phyloP scores from a whole-genome alignment of 2,113 vertebrate genomes.

The Lucifuga dentata region DNA sequence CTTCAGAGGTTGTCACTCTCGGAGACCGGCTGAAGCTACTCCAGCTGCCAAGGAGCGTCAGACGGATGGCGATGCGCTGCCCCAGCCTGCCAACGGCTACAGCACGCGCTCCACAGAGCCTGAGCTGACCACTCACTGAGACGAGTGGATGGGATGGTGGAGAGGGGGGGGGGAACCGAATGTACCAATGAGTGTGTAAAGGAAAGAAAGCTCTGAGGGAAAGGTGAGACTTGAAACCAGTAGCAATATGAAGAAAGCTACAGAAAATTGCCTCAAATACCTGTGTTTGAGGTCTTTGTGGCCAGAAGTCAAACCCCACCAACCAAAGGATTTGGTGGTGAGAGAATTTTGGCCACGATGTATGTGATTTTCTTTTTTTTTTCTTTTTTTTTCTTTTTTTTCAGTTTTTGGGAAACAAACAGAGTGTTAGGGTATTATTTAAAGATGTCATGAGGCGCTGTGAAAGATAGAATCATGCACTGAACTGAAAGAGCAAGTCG shows the following conservation, averaged over 20 bases:
- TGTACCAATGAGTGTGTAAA: conserved; percentile 73
- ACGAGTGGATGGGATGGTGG: conserved; percentile 22
- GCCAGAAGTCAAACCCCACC: conserved; percentile 28
- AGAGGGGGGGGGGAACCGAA: conserved; percentile 52
- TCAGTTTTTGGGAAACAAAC: conserved; percentile 52
- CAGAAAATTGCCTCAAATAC: conserved; percentile 56
- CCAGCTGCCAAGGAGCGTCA: conserved; percentile 60
- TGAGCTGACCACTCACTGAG: conserved; percentile 75
- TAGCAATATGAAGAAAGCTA: conserved; percentile 55
- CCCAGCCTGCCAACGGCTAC: conserved; percentile 82
- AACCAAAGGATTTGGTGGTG: conserved; percentile 25
- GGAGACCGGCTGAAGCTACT: conserved; percentile 42
- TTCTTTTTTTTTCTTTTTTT: too few species aligned
- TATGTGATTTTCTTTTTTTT: too few species aligned
- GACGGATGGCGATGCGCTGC: conserved; percentile 50
- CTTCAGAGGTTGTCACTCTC: conserved; percentile 76
- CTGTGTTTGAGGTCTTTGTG: conserved; percentile 58
- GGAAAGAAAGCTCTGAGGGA: conserved; percentile 41
- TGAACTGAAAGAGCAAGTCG: conserved; percentile 70
- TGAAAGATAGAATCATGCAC: conserved; percentile 68
- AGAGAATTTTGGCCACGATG: neutral
- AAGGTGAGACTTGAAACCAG: conserved; percentile 60
- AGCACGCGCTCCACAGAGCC: conserved; percentile 67
- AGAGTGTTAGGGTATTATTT: conserved; percentile 54
- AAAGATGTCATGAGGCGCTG: conserved; percentile 70